A percentile compares a stretch with the other conserved stretches of the same genome.
phyloP scores from a whole-genome alignment of 1,140 invertebrate genomes.

The Saxidomus purpurata region DNA sequence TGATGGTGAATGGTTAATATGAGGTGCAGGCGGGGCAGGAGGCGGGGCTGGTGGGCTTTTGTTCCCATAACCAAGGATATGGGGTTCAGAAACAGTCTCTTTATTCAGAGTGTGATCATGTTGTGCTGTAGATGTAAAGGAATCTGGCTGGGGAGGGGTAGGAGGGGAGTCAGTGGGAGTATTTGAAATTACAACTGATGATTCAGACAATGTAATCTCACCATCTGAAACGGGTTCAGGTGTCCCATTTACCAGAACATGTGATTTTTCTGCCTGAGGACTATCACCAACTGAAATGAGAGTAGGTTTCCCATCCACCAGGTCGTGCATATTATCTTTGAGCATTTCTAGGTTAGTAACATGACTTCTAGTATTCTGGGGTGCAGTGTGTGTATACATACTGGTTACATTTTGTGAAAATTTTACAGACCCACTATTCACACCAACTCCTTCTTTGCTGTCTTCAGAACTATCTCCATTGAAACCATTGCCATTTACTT shows the following conservation, averaged over 20 bases:
- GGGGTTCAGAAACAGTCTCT: not conserved
- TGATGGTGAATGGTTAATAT: not conserved
- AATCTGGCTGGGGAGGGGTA: not conserved
- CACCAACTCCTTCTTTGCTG: not conserved
- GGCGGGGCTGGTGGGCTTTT: not conserved
- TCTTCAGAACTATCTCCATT: not conserved
- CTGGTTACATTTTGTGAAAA: conserved; percentile 2
- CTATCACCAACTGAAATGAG: not conserved
- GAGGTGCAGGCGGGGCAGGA: not conserved
- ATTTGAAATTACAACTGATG: not conserved
- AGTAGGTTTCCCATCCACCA: not conserved
- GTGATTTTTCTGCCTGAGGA: not conserved
- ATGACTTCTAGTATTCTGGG: conserved; percentile 3
- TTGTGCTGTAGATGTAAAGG: too few species aligned
- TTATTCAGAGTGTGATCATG: not conserved
- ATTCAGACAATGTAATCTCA: not conserved
- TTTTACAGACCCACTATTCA: not conserved
- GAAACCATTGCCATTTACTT: not conserved
- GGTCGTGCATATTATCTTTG: not conserved
- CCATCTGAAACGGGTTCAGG: too few species aligned
- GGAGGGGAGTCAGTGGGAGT: not conserved
- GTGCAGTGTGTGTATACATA: conserved; percentile 14
- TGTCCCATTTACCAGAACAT: too few species aligned
- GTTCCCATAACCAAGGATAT: conserved; percentile 12
- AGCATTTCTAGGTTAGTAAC: conserved; percentile 10